These are phyloP conservation scores for Onychomys leucogaster DNA, from an alignment of 2,797 vertebrate genomes.

Conservation along the genomic window DNA sequence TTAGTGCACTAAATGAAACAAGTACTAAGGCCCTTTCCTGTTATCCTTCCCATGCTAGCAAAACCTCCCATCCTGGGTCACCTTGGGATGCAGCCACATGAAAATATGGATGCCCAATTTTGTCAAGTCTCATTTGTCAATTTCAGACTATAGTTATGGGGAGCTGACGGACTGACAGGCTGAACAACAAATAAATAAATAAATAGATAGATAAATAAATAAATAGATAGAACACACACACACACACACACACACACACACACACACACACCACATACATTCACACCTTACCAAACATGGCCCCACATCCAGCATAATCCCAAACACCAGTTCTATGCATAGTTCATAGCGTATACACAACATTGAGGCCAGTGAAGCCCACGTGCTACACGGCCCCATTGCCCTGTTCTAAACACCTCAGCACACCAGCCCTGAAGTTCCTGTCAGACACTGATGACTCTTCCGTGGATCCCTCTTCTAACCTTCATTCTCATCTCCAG, in stretches of 20 bases:
- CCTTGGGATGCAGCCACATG: neutral
- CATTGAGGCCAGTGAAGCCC: neutral
- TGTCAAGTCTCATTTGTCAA: neutral
- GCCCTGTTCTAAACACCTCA: neutral
- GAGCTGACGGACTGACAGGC: slow-evolving; percentile 28
- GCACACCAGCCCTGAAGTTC: neutral
- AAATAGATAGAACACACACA: neutral
- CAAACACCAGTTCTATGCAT: neutral
- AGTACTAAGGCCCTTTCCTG: neutral
- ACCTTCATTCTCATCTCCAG: slow-evolving; percentile 14
- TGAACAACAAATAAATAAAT: slow-evolving; percentile 20
- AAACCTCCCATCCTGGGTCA: slow-evolving; percentile 2
- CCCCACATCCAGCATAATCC: neutral
- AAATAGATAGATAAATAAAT: slow-evolving; percentile 39
- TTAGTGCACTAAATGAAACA: neutral
- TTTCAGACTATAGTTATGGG: neutral
- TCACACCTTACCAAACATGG: neutral
- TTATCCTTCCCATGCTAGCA: slow-evolving; percentile 34
- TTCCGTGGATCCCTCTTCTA: neutral
- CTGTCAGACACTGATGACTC: neutral
- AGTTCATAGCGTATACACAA: neutral
- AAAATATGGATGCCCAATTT: neutral
- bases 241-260: neutral
- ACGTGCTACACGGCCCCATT: neutral
- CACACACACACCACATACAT: slow-evolving; percentile 6